These are phyloP conservation scores for Ips nitidus DNA, from an alignment of 1,140 invertebrate species.

Conservation along the genomic window DNA sequence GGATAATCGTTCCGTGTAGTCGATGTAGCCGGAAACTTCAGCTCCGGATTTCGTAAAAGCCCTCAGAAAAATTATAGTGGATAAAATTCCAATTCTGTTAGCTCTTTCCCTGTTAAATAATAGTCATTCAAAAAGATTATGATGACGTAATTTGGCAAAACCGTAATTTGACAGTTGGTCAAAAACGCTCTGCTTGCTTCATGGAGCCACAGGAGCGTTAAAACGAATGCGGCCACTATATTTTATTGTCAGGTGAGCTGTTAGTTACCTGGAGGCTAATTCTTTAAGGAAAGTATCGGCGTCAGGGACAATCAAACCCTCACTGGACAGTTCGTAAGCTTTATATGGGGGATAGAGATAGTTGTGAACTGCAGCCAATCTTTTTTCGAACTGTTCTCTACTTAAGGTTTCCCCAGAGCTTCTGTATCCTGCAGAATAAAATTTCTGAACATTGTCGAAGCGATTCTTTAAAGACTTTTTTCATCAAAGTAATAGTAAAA, in stretches of 20 bases:
- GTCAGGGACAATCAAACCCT: slow-evolving; percentile 52
- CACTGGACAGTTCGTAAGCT: slow-evolving; percentile 60
- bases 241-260: background rate
- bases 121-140: slow-evolving; percentile 2
- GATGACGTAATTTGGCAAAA: background rate
- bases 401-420: slow-evolving; percentile 59
- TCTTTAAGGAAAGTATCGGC: slow-evolving; percentile 64
- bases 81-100: slow-evolving; percentile 56
- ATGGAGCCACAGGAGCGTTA: too few species aligned
- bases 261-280: slow-evolving; percentile 53
- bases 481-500: slow-evolving; percentile 6
- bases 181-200: too few species aligned
- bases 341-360: slow-evolving; percentile 57
- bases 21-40: slow-evolving; percentile 78
- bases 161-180: too few species aligned
- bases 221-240: background rate
- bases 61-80: slow-evolving; percentile 39
- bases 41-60: slow-evolving; percentile 53
- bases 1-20: slow-evolving; percentile 69
- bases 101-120: slow-evolving; percentile 60
- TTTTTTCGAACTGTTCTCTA: slow-evolving; percentile 59
- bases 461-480: background rate
- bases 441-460: background rate
- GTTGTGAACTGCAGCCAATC: slow-evolving; percentile 56
- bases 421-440: slow-evolving; percentile 28